A percentile compares a stretch with the other conserved stretches of the same genome.
phyloP scores from a whole-genome alignment of 1,140 invertebrate genomes.

The Drosophila sproati region DNA sequence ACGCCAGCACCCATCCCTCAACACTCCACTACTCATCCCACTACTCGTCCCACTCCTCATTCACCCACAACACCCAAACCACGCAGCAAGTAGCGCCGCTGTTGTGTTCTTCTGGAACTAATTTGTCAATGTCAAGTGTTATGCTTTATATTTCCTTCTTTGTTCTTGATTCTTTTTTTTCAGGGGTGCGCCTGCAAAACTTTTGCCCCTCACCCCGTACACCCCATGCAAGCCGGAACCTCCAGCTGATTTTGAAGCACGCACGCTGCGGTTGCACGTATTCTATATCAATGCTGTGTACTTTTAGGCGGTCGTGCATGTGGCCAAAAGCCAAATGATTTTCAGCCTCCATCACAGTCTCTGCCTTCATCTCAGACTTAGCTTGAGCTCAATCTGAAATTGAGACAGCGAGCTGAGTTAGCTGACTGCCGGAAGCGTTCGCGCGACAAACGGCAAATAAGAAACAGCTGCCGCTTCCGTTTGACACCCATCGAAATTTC shows the following conservation, averaged over 20 bases:
- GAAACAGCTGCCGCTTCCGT: constrained; percentile 44
- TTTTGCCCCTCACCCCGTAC: constrained; percentile 33
- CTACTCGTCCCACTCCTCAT: too few species aligned
- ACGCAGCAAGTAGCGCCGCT: constrained; percentile 30
- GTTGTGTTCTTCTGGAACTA: constrained; percentile 81
- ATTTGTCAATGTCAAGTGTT: constrained; percentile 84
- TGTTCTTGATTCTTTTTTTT: constrained; percentile 28
- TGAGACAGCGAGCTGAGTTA: constrained; percentile 16
- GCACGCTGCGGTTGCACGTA: constrained; percentile 65
- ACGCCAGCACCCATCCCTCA: constrained; percentile 1
- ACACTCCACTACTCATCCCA: neutral
- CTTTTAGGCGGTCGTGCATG: constrained; percentile 67
- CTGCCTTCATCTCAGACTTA: neutral
- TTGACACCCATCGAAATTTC: constrained; percentile 53
- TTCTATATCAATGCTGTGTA: constrained; percentile 71
- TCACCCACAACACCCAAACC: too few species aligned
- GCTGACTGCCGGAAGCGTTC: constrained; percentile 44
- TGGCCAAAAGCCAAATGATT: constrained; percentile 6
- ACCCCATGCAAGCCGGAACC: neutral
- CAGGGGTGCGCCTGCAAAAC: constrained; percentile 52
- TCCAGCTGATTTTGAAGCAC: neutral
- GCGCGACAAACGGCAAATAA: constrained; percentile 52
- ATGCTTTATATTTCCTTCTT: constrained; percentile 69
- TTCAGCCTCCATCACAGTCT: neutral
- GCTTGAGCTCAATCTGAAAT: constrained; percentile 5